Base-by-base conservation (phyloP, 2,888 invertebrate species). In the Hemicrepidius hirtus region DNA sequence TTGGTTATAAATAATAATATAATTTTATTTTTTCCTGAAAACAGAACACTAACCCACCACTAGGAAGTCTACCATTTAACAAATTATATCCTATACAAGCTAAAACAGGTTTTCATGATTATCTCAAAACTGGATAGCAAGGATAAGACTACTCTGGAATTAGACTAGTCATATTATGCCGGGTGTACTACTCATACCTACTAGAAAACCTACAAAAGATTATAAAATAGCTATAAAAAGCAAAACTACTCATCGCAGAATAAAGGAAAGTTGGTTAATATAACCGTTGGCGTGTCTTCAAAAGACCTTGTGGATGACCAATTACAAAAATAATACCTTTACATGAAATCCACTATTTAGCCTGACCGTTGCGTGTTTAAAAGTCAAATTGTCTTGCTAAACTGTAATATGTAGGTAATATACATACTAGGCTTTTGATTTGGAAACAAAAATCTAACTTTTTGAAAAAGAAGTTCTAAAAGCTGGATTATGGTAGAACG, bases 251-350 rank as follows among this genome's bases (percentile, higher is more conserved):
- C 37, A 24, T 24, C 24, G 7, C 9, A 32, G 9, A 20, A 18
- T 24, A 50, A 50, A 24, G n/a, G 28, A 53, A 53, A 28, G 28
- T 28, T 46, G 18, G 13, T 16, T 16, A 32, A 32, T 9, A 32
- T 16, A 13, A 13, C 41, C 16, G 12, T 13, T 53, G 1, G 28
- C 53, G 24, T 53, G 24, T 16, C 13, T 53, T 28, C 21, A 53
- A 24, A 53, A 53, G 53, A 53, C 28, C 53, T 53, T 53, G 24
- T 28, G 28, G 28, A 21, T 10, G 37, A 37, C 37, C 40, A 57
- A 57, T 57, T 57, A 57, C 10, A 57, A 57, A 57, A 57, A 57
- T 57, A 53, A 53, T 32, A 53, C 53, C 28, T 53, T 53, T 32
- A 40, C 57, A 57, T 37, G 37, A 57, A 40, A n/a, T 13, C 28